Base-by-base conservation (phyloP, 1,140 invertebrate species). In the Euwallacea fornicatus region DNA sequence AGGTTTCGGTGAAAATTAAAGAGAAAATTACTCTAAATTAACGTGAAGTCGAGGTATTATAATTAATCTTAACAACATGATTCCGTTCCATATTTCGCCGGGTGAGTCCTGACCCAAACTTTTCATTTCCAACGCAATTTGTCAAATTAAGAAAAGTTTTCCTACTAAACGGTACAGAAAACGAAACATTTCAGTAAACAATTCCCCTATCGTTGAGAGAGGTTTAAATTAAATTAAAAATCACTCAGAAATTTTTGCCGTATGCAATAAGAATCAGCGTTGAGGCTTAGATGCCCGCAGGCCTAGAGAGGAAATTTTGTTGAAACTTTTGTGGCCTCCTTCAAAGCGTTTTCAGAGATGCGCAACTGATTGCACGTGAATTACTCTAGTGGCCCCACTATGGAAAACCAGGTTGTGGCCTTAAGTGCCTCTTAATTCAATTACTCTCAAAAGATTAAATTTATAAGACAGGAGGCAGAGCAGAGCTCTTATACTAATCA, bases 91-190 rank as follows among this genome's bases (percentile, higher is more conserved):
- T 33, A 33, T 33, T 33, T 33, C 21, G 1, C 21, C 21, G 21
- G 21, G 21, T 33, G 21, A 33, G 21, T 2, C 21, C 21, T 33
- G 21, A 33, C 21, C 21, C 21, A 4, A 33, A 33, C 21, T 33
- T 33, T 33, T 33, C 21, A 33, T 33, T 33, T 33, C 21, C 21
- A 33, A 33, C 21, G 21, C 21, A 33, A 33, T 33, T 33, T 33
- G 21, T 50, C 9, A 13, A 50, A 50, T 50, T 50, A 50, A 50
- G 46, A 50, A 50, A 50, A 50, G 13, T 10, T 50, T 50, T 50
- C 9, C 46, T 50, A 50, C 21, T 33, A 33, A 33, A 33, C 21
- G 21, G 21, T 4, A 33, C 2, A 50, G 9, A 50, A 50, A 50
- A 50, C 46, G 13, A 50, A 50, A 50, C 6, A 50, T 13, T 50